phyloP scores from a whole-genome alignment of 1,140 invertebrate species.

The Penaeus vannamei region DNA sequence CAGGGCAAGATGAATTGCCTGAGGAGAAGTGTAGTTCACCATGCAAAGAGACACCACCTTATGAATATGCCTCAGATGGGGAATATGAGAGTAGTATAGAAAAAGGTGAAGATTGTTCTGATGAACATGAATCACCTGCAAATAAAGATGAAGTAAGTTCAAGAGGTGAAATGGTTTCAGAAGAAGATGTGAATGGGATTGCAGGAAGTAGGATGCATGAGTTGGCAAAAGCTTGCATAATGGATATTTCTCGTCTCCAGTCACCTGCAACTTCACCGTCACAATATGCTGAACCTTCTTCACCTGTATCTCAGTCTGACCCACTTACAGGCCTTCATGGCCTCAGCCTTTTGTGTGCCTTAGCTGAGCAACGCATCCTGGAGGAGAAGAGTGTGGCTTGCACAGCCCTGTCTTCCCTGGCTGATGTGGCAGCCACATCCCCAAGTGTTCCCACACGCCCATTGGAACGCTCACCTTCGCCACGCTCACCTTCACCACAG shows the following conservation, averaged over 20 bases:
- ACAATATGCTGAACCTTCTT: conserved; percentile 4
- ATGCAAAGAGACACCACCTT: not conserved
- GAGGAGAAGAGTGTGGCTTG: conserved; percentile 50
- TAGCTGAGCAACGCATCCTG: conserved; percentile 61
- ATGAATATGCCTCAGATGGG: conserved; percentile 21
- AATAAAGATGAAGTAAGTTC: not conserved
- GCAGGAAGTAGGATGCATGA: not conserved
- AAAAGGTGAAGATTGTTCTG: conserved; percentile 12
- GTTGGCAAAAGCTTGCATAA: conserved; percentile 23
- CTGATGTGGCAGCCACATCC: conserved; percentile 57
- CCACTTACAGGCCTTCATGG: conserved; percentile 46
- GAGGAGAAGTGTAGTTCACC: conserved; percentile 21
- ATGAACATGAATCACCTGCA: no score
- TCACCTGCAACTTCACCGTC: not conserved
- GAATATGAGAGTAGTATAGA: conserved; percentile 7
- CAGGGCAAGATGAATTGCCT: conserved; percentile 17
- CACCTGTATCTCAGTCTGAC: conserved; percentile 18
- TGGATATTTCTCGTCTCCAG: conserved; percentile 12
- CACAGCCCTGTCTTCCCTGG: conserved; percentile 53
- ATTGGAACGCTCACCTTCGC: not conserved
- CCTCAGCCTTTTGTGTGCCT: conserved; percentile 64
- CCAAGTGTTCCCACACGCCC: conserved; percentile 50
- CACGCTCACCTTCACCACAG: conserved; percentile 15
- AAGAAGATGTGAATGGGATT: not conserved
- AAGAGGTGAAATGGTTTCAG: conserved; percentile 37